Evolutionary conservation across 1,140 invertebrate species (phyloP), one percentile per base, ranked within the genome.

Genomic region (Drosophila sechellia): DNA sequence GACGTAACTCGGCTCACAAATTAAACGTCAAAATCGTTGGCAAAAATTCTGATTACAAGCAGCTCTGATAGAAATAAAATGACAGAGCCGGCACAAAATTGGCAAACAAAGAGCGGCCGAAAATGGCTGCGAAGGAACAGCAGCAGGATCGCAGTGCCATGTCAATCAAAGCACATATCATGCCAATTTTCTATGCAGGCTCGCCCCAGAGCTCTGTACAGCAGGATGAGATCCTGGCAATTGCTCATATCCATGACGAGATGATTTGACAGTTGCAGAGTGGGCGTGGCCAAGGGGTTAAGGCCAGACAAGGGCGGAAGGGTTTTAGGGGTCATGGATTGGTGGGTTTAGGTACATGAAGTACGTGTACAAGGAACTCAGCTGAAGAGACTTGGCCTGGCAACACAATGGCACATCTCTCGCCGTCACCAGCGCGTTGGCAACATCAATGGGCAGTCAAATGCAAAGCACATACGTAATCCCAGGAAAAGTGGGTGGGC

Each of bases 121-220:
- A 56, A 71, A 66, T 46, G 71, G 25, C 40, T 64, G 37, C 50
- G 54, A 49, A 55, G 49, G 31, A 66, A 63, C 22, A 5, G 22
- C 12, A 25, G 25, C 22, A 11, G 42, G 15, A 43, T 15, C 42
- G 10, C 17, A 1, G 4, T 13, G 15, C 37, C 58, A 72, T 59
- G 83, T 79, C 84, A 89, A 87, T 79, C 83, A 87, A 87, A 79
- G 79, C 76, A 89, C 81, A 87, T 70, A 89, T 77, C 79, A 73
- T 84, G 84, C 79, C 83, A 86, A 86, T 89, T 89, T 66, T 60
- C 78, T 43, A 70, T 81, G 79, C 78, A 77, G 78, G 74, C 40
- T 6, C 13, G 15, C 40, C 3, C 15, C 17, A 6, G 13, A 1
- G n/a, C 15, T 45, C 42, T 45, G 17, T n/a, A n/a, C 20, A 15